Conservation (phyloP, 2,888 invertebrate genomes). For the Eupithecia inturbata region DNA sequence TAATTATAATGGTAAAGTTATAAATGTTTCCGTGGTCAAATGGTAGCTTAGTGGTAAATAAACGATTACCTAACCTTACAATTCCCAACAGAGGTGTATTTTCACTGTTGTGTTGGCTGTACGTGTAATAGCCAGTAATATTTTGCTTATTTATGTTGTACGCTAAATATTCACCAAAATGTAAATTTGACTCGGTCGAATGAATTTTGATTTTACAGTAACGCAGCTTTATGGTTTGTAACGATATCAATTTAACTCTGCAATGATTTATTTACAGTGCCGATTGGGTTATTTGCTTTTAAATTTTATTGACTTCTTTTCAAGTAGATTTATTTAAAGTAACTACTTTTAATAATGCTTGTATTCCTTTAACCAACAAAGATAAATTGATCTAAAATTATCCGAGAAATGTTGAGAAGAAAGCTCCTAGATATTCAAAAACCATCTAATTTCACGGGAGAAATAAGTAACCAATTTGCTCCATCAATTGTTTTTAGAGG, state of each 20-base stretch:
- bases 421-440: neutral
- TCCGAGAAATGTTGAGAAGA: neutral
- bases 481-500: conserved; percentile 28
- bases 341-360: neutral
- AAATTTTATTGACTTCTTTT: conserved; percentile 10
- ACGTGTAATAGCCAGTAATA: conserved; percentile 34
- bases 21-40: conserved; percentile 37
- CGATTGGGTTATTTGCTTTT: conserved; percentile 32
- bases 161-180: conserved; percentile 54
- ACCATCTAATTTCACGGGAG: neutral
- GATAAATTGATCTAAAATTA: neutral
- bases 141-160: conserved; percentile 41
- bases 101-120: conserved; percentile 31
- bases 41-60: conserved; percentile 30
- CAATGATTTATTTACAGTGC: conserved; percentile 46
- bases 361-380: neutral
- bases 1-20: conserved; percentile 37
- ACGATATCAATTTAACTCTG: conserved; percentile 54
- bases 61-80: conserved; percentile 35
- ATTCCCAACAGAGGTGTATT: conserved; percentile 33
- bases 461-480: conserved; percentile 20
- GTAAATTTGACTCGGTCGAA: conserved; percentile 52
- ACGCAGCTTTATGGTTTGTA: conserved; percentile 51
- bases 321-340: neutral
- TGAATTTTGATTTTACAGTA: conserved; percentile 52